Percentiles rank a stretch among this genome's conserved stretches.
Evolutionary conservation across 1,140 invertebrate genomes (phyloP).

Genomic region (Ooceraea biroi): DNA sequence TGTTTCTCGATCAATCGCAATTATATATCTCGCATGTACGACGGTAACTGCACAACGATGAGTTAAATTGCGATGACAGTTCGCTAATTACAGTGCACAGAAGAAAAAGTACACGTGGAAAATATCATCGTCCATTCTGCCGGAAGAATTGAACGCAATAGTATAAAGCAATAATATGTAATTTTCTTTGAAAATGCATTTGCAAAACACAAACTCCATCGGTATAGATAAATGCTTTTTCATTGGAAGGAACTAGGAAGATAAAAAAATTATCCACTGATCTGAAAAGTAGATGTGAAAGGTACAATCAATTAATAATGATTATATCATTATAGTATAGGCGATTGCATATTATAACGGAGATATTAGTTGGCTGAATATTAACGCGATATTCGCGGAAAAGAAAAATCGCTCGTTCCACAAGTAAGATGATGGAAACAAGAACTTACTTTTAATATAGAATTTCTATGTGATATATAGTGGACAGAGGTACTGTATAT

Average conservation of each 20-base stretch:
- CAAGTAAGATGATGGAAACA: background rate
- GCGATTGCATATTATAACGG: background rate
- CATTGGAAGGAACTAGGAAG: background rate
- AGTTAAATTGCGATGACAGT: conserved; percentile 22
- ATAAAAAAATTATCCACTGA: background rate
- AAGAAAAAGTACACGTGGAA: background rate
- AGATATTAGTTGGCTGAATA: conserved; percentile 15
- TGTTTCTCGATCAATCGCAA: conserved; percentile 26
- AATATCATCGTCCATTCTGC: background rate
- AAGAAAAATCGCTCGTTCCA: background rate
- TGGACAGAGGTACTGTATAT: background rate
- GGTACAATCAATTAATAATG: background rate
- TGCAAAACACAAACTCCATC: background rate
- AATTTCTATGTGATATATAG: background rate
- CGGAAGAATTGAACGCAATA: background rate
- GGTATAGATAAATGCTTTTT: background rate
- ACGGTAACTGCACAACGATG: background rate
- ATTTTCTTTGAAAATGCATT: conserved; percentile 29
- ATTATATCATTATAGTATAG: background rate
- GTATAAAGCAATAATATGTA: background rate
- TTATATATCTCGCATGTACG: background rate
- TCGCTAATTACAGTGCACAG: background rate
- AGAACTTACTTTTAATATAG: background rate
- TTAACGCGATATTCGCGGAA: background rate
- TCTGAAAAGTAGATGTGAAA: conserved; percentile 23